Base-by-base conservation (phyloP, 2,888 invertebrate genomes). In the Panopea generosa region DNA sequence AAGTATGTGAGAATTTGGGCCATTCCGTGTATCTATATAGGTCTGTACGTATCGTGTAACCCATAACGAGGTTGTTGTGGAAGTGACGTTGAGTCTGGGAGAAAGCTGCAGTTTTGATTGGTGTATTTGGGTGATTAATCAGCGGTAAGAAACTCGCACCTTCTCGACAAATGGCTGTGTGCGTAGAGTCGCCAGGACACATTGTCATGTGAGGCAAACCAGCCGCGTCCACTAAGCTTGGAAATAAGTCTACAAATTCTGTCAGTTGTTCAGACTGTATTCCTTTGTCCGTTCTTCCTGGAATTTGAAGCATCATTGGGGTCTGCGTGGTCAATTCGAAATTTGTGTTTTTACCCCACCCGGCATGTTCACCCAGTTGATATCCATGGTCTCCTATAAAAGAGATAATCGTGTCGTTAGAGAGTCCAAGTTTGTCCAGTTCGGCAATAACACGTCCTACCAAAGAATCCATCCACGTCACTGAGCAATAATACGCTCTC, bases 281-380 rank as follows among this genome's bases (percentile, higher is more conserved):
- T 9, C 82, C 77, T 6, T 24, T n/a, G 40, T 80, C 78, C 1
- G 84, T 82, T 11, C 67, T n/a, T 2, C 80, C 81, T 1, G 77
- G 82, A 24, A 84, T 61, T 11, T 62, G 69, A 9, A 88, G 59
- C 82, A 88, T 85, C 77, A 86, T 78, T 4, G 88, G 88, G 9
- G 84, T 86, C 47, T 84, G 86, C 1, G 85, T 84, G 9, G 84
- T 78, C 1, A 85, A 45, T 53, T 88, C 86, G 49, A 88, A 87
- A 65, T 86, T 85, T 7, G 86, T 87, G 40, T 84, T 79, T 53
- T 88, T 88, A 22, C 69, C 60, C 84, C 84, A 84, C n/a, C 61
- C 63, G 3, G 77, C 81, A 45, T 81, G 83, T 55, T 84, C 84
- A 7, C 84, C 83, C 9, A 86, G 77, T 20, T 77, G 68, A 16